Percentiles rank a stretch among this genome's conserved stretches.
Conservation (phyloP, 2,113 vertebrate genomes). For the Phaethornis superciliosus region DNA sequence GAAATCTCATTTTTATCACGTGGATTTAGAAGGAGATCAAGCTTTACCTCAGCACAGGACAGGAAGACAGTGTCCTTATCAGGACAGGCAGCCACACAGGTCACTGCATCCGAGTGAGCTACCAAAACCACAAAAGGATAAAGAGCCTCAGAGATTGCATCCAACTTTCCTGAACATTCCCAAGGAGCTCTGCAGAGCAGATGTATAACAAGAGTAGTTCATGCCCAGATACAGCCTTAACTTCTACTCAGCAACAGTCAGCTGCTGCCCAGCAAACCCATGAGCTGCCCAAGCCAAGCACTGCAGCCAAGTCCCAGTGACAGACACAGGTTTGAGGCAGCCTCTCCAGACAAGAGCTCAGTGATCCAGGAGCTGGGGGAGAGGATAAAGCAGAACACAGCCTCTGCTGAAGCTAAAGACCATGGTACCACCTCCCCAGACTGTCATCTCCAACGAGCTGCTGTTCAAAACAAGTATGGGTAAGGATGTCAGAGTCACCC, state of each 20-base stretch:
- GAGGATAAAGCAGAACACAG: neutral
- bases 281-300: neutral
- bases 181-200: neutral
- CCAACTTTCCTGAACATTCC: neutral
- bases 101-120: slow-evolving; percentile 88
- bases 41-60: slow-evolving; percentile 90
- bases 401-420: neutral
- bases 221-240: neutral
- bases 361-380: neutral
- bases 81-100: slow-evolving; percentile 87
- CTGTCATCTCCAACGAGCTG: rapidly evolving
- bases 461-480: rapidly evolving
- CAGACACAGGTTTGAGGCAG: rapidly evolving
- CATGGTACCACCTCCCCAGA: neutral
- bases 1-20: neutral
- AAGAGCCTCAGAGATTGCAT: neutral
- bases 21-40: neutral
- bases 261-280: neutral
- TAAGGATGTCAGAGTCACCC: neutral
- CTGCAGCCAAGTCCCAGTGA: neutral
- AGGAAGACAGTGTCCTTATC: slow-evolving; percentile 89
- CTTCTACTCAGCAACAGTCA: neutral
- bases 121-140: slow-evolving; percentile 42
- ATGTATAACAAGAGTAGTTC: neutral
- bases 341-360: neutral